Conservation (phyloP, 2,113 vertebrate genomes). For the Mugil cephalus region DNA sequence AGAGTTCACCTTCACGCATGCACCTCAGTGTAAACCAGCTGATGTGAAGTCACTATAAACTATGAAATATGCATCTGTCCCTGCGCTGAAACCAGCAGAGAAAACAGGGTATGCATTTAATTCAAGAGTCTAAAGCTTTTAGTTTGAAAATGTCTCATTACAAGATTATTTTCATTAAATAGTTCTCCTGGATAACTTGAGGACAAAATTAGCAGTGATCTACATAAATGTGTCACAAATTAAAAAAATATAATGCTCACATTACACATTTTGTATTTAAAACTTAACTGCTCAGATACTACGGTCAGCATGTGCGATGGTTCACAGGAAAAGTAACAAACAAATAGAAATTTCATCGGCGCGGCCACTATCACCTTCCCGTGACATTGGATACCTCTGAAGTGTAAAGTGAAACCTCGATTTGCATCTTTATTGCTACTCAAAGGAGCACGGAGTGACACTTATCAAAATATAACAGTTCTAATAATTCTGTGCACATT, state of each 20-base stretch:
- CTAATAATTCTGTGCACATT: neutral
- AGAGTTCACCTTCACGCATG: constrained; percentile 56
- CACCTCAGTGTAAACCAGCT: constrained; percentile 22
- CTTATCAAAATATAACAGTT: constrained; percentile 3
- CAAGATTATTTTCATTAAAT: no score
- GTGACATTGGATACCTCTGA: constrained; percentile 22
- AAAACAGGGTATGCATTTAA: no score
- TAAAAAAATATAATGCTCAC: no score
- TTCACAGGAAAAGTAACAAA: constrained; percentile 14
- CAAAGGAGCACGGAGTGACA: neutral
- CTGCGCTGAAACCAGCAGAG: neutral
- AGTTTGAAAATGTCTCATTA: no score
- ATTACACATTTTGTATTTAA: no score
- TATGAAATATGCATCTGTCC: neutral
- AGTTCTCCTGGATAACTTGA: no score
- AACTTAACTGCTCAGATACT: no score
- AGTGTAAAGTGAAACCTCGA: constrained; percentile 36
- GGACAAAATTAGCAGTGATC: neutral
- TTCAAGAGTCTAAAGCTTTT: no score
- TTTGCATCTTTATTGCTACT: constrained; percentile 68
- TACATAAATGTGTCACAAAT: neutral
- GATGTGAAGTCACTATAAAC: constrained; percentile 2
- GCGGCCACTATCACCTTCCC: neutral
- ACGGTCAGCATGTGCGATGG: neutral
- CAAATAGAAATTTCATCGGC: neutral